Percentiles rank a stretch among this genome's conserved stretches.
Conservation (phyloP, 2,888 invertebrate genomes). For the Bombyx huttoni region DNA sequence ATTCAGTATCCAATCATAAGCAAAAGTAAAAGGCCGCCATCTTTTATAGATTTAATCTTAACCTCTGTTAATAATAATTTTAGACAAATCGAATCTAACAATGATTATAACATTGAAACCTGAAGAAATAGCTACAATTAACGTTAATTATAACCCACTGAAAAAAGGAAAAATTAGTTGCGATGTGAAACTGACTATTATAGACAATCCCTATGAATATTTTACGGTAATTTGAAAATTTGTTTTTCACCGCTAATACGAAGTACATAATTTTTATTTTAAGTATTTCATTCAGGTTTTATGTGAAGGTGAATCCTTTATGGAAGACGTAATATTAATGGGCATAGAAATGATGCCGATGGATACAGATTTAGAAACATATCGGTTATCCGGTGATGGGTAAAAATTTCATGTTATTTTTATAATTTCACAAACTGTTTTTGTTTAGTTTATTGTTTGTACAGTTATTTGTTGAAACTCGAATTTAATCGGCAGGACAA, state of each 20-base stretch:
- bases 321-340: conserved; percentile 55
- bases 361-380: conserved; percentile 43
- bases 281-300: conserved; percentile 26
- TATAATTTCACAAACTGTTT: neutral
- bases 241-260: neutral
- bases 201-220: conserved; percentile 54
- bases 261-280: neutral
- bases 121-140: conserved; percentile 27
- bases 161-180: conserved; percentile 42
- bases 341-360: conserved; percentile 59
- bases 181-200: conserved; percentile 40
- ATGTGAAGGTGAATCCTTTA: conserved; percentile 59
- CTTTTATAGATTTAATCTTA: no score
- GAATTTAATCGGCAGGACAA: conserved; percentile 12
- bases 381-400: conserved; percentile 29
- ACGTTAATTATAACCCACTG: conserved; percentile 44
- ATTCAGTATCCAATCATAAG: neutral
- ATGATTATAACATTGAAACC: conserved; percentile 33
- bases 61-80: conserved; percentile 8
- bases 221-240: conserved; percentile 43
- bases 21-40: neutral
- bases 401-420: conserved; percentile 8
- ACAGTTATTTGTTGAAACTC: no score
- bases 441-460: no score
- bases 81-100: conserved; percentile 27